These are phyloP conservation scores for Aphelocoma californica DNA, from an alignment of 2,797 vertebrate species.

Conservation along the genomic window DNA sequence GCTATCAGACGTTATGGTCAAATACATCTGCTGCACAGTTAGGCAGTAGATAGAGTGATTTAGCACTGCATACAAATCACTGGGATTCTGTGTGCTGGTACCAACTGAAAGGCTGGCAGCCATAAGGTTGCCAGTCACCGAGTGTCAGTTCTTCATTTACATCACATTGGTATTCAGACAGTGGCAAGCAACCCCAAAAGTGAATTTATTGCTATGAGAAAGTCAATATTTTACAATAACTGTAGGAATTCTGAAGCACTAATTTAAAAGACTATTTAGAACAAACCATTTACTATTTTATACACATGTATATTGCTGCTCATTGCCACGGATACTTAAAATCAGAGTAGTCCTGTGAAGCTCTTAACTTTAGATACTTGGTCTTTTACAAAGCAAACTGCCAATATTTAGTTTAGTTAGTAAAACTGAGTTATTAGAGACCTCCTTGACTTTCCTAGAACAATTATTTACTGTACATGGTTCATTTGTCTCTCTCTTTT, in stretches of 20 bases:
- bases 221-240: conserved; percentile 77
- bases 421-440: conserved; percentile 51
- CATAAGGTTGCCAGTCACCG: conserved; percentile 15
- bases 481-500: neutral
- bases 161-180: conserved; percentile 67
- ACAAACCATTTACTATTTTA: conserved; percentile 58
- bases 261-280: conserved; percentile 68
- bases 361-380: conserved; percentile 25
- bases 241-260: conserved; percentile 52
- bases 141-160: conserved; percentile 57
- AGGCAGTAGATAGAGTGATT: conserved; percentile 13
- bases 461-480: conserved; percentile 18
- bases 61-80: conserved; percentile 56
- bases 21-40: conserved; percentile 49
- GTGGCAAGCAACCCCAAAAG: conserved; percentile 49
- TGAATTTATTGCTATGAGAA: conserved; percentile 64
- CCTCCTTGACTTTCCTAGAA: conserved; percentile 11
- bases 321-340: conserved; percentile 34
- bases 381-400: conserved; percentile 45
- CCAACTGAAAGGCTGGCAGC: conserved; percentile 27
- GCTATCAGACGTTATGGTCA: conserved; percentile 39
- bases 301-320: conserved; percentile 22
- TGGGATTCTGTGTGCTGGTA: neutral
- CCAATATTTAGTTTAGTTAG: conserved; percentile 26
- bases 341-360: neutral